Evolutionary conservation across 2,888 invertebrate species (phyloP).

Genomic region (Machimus rusticus): DNA sequence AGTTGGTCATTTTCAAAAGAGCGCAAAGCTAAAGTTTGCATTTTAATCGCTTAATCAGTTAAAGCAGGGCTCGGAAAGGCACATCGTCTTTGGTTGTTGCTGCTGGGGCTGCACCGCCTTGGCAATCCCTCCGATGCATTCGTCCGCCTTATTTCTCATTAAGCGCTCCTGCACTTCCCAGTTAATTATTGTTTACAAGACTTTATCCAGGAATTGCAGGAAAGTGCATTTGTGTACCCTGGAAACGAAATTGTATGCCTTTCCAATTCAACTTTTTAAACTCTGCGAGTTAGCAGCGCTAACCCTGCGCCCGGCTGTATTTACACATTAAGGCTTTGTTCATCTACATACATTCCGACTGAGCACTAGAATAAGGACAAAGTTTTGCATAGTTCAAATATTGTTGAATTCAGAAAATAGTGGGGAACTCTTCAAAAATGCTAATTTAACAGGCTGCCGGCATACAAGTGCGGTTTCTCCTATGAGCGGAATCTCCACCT

Average conservation of each 20-base stretch:
- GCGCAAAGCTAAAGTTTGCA: not conserved
- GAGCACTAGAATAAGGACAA: constrained; percentile 13
- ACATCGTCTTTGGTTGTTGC: not conserved
- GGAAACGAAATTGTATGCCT: constrained; percentile 20
- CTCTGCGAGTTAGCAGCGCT: not conserved
- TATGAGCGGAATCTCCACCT: not conserved
- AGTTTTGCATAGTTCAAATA: constrained; percentile 28
- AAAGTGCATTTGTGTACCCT: constrained; percentile 8
- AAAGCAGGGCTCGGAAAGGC: not conserved
- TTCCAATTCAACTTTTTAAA: constrained; percentile 36
- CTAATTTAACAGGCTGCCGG: constrained; percentile 30
- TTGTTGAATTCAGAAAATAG: constrained; percentile 33
- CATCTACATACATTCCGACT: not conserved
- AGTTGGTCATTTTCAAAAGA: not conserved
- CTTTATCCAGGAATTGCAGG: constrained; percentile 26
- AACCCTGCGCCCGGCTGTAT: not conserved
- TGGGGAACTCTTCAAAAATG: constrained; percentile 23
- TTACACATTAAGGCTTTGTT: not conserved
- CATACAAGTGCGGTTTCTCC: constrained; percentile 6
- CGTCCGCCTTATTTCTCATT: constrained; percentile 13
- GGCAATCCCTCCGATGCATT: not conserved
- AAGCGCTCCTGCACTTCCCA: constrained; percentile 11
- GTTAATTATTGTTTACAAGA: constrained; percentile 39
- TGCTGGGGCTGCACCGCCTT: not conserved
- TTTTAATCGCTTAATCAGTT: not conserved